Evolutionary conservation across 2,113 vertebrate genomes (phyloP).

Genomic region (Tachysurus vachellii): DNA sequence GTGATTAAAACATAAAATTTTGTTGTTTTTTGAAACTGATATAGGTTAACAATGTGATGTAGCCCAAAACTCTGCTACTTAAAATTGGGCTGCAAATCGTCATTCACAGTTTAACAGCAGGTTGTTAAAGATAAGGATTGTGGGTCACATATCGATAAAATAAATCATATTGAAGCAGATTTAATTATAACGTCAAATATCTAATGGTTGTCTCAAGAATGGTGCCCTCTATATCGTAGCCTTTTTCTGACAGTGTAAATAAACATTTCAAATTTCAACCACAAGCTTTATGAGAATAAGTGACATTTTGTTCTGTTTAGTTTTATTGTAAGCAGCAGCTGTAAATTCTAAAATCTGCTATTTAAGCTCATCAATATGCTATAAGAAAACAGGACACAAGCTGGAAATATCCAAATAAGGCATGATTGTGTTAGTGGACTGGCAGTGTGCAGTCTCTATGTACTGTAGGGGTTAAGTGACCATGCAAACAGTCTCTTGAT

Average conservation of each 20-base stretch:
- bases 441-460: conserved; percentile 24
- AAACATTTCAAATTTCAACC: background rate
- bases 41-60: background rate
- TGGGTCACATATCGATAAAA: background rate
- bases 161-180: background rate
- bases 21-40: background rate
- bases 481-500: conserved; percentile 36
- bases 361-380: conserved; percentile 28
- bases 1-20: too few species aligned
- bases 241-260: background rate
- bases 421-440: conserved; percentile 7
- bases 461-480: conserved; percentile 35
- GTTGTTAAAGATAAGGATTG: background rate
- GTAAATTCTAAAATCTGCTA: background rate
- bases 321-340: background rate
- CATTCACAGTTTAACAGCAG: background rate
- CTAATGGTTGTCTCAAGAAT: background rate
- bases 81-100: background rate
- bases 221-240: background rate
- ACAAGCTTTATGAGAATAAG: background rate
- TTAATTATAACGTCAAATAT: background rate
- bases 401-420: conserved; percentile 31
- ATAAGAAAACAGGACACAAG: conserved; percentile 19
- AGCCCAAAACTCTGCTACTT: background rate
- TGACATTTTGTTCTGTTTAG: background rate